phyloP scores from a whole-genome alignment of 2,888 invertebrate species.

The Escarpia spicata region DNA sequence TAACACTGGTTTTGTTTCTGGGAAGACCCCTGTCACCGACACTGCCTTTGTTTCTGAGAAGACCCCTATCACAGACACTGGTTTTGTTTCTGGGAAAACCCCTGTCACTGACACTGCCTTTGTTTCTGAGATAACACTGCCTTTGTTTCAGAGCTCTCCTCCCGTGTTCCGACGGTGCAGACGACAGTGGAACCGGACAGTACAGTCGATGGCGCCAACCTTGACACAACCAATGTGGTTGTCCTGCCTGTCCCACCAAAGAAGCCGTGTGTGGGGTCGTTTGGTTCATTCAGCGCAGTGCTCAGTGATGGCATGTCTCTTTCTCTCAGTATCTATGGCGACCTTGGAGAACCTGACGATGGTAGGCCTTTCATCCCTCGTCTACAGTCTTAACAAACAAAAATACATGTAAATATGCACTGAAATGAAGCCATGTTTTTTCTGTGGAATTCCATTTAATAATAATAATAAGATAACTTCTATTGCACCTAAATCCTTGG shows the following conservation, averaged over 20 bases:
- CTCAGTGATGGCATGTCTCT: slow-evolving; percentile 60
- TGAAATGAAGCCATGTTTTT: no score
- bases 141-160: not conserved
- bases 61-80: slow-evolving; percentile 7
- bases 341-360: slow-evolving; percentile 45
- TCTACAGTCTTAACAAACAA: not conserved
- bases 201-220: not conserved
- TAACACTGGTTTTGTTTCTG: not conserved
- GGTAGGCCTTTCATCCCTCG: slow-evolving; percentile 25
- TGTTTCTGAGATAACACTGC: not conserved
- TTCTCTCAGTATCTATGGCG: slow-evolving; percentile 60
- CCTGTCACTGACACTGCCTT: not conserved
- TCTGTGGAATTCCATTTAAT: no score
- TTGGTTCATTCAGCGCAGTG: slow-evolving; percentile 60
- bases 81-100: not conserved
- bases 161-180: not conserved
- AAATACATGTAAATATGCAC: not conserved
- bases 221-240: not conserved
- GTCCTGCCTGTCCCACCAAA: slow-evolving; percentile 17
- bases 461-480: no score
- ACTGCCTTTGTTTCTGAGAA: not conserved
- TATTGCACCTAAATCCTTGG: no score
- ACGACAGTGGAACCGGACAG: not conserved
- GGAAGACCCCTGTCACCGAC: slow-evolving; percentile 5
- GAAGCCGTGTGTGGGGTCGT: slow-evolving; percentile 44